phyloP scores from a whole-genome alignment of 2,888 invertebrate genomes.

The Agonopterix arenella region DNA sequence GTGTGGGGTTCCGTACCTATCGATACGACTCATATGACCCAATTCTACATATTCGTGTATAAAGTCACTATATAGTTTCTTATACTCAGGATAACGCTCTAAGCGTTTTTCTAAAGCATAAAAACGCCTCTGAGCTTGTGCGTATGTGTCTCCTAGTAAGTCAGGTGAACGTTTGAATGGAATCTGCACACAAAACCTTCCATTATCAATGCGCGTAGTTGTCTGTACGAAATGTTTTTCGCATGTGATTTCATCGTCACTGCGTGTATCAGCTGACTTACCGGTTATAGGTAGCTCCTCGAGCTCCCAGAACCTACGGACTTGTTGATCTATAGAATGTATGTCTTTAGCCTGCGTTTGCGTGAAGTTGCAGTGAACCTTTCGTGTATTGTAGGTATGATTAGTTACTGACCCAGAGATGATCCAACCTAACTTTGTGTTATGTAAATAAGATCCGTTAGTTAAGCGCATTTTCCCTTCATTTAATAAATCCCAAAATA shows the following conservation, averaged over 20 bases:
- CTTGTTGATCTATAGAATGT: slow-evolving; percentile 8
- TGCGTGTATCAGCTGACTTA: background rate
- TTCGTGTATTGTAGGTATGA: background rate
- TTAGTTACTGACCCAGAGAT: slow-evolving; percentile 6
- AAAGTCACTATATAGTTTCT: slow-evolving; percentile 9
- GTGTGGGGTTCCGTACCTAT: background rate
- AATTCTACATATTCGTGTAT: slow-evolving; percentile 8
- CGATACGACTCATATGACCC: slow-evolving; percentile 12
- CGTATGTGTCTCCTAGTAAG: slow-evolving; percentile 1
- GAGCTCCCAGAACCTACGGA: slow-evolving; percentile 13
- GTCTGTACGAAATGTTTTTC: slow-evolving; percentile 8
- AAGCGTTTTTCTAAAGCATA: slow-evolving; percentile 6
- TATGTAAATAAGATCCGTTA: slow-evolving; percentile 5
- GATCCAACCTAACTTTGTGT: slow-evolving; percentile 11
- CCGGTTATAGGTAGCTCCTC: slow-evolving; percentile 5
- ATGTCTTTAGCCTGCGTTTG: too few relatives aligned
- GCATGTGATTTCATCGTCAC: slow-evolving; percentile 5
- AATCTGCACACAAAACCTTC: slow-evolving; percentile 4
- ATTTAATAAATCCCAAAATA: slow-evolving; percentile 4
- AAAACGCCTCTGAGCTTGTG: slow-evolving; percentile 4
- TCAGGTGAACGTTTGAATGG: slow-evolving; percentile 4
- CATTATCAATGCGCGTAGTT: slow-evolving; percentile 5
- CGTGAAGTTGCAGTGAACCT: slow-evolving; percentile 11
- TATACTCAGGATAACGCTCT: slow-evolving; percentile 3
- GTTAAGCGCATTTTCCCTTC: slow-evolving; percentile 5